Evolutionary conservation across 2,797 vertebrate species (phyloP), one percentile per base, ranked within the genome.

Genomic region (Propithecus deckenii): DNA sequence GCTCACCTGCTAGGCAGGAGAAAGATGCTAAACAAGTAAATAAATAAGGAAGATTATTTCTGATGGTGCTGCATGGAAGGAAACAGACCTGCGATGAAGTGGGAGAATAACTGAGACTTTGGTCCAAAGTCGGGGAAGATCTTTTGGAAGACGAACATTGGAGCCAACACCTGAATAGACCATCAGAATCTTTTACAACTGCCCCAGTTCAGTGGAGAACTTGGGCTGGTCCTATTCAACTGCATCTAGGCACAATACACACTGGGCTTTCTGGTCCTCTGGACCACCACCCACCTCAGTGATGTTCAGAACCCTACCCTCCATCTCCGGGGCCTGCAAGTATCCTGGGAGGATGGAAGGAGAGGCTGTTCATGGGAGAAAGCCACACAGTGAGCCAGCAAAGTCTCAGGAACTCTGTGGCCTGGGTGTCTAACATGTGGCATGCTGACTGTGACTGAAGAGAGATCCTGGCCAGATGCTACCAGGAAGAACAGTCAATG

Each of bases 1-100:
- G 11, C 32, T 65, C 46, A 38, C 61, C 14, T 74, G 13, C 15
- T 2, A 41, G 35, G 92, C 10, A 55, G 23, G 41, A 59, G n/a
- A 50, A 4, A 52, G 38, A 57, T 6, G 4, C 38, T 52, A 13
- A 48, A 15, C 20, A 4, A 41, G 10, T 30, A 10, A 50, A 23
- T 7, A 6, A 1, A 14, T 3, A 14, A 8, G 18, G 48, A 75
- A 63, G 0, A 0, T 38, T 13, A 8, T 2, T 59, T 55, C 46
- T 18, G 5, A 9, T 32, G 20, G n/a, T 35, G 46, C 9, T 5
- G 7, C 8, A 0, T 32, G 61, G 61, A 14, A 75, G 12, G 65
- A 25, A 52, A 20, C 5, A 81, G 57, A 59, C 11, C 83, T 0
- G 0, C 48, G 38, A 65, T 18, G 0, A 72, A 1, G 12, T 25